Percentiles rank a stretch among this genome's conserved stretches.
Evolutionary conservation across 2,113 vertebrate genomes (phyloP).

Genomic region (Rhodinocichla rosea): DNA sequence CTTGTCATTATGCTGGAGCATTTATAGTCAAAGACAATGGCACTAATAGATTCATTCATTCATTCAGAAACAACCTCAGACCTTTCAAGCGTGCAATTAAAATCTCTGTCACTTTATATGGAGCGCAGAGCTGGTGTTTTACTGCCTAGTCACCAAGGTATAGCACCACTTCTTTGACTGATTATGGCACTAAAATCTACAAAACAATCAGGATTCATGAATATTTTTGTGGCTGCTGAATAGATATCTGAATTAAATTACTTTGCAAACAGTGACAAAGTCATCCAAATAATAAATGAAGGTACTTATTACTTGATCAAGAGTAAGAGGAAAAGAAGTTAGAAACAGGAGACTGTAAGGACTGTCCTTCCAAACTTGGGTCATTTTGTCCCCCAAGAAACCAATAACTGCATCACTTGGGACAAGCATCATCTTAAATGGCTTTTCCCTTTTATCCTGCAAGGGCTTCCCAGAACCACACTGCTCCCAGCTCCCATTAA

Average conservation of each 20-base stretch:
- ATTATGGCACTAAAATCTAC: constrained; percentile 23
- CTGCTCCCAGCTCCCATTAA: background rate
- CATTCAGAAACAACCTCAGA: constrained; percentile 50
- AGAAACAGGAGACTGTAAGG: background rate
- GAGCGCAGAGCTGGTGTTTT: constrained; percentile 22
- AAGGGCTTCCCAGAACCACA: background rate
- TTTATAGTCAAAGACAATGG: constrained; percentile 33
- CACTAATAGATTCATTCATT: constrained; percentile 57
- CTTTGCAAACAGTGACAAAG: constrained; percentile 15
- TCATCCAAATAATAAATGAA: background rate
- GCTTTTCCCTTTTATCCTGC: background rate
- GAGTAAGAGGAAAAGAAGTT: background rate
- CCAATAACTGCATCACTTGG: background rate
- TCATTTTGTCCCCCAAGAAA: background rate
- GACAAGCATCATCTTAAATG: background rate
- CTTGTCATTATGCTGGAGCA: constrained; percentile 14
- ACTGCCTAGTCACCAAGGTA: constrained; percentile 12
- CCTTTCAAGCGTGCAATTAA: constrained; percentile 58
- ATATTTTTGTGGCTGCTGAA: background rate
- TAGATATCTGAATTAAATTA: background rate
- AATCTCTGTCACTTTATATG: constrained; percentile 54
- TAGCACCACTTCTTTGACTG: constrained; percentile 31
- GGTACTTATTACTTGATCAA: background rate
- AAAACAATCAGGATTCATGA: constrained; percentile 46
- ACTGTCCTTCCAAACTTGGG: background rate